Evolutionary conservation across 1,140 invertebrate genomes (phyloP), one percentile per base, ranked within the genome.

Genomic region (Notospermus geniculatus): DNA sequence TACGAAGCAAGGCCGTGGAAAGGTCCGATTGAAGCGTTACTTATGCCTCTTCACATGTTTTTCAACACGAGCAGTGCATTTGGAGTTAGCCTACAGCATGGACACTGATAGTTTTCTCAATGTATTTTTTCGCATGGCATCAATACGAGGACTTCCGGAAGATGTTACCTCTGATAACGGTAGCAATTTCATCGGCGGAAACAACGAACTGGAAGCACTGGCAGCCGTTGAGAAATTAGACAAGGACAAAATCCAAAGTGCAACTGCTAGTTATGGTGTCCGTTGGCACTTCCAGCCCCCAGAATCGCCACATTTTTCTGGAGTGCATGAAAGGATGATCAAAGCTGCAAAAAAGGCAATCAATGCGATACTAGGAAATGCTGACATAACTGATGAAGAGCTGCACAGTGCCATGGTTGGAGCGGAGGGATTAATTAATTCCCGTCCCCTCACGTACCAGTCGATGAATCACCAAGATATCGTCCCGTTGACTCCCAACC

Each of bases 401-500:
- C 43, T 59, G 19, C 5, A 27, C 29, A 69, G 70, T 11, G 58
- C 67, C 1, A 30, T 75, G 22, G 57, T 54, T 1, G 66, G 64
- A 25, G 67, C 62, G 4, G 70, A 71, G 57, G 29, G 54, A 2
- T 54, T 70, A 0, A 52, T 75, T 1, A 75, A 76, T 55, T 61
- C 46, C 2, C 59, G 70, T 9, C 71, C 71, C 7, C 36, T 74
- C 11, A 72, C 67, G 0, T 63, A 66, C 45, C 22, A 77, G 15
- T 68, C 69, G 0, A 65, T 67, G 22, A 70, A 80, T 65, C 29
- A 28, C 11, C 25, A 54, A 2, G 74, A 77, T 52, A 53, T 64
- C 22, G 23, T 23, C 30, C 62, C 66, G 17, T 50, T 78, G 22
- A 74, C 74, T 0, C 68, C 73, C 2, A 62, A 66, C 22, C 60